Base-by-base conservation (phyloP, 2,113 vertebrate species). In the Psilopogon haemacephalus region DNA sequence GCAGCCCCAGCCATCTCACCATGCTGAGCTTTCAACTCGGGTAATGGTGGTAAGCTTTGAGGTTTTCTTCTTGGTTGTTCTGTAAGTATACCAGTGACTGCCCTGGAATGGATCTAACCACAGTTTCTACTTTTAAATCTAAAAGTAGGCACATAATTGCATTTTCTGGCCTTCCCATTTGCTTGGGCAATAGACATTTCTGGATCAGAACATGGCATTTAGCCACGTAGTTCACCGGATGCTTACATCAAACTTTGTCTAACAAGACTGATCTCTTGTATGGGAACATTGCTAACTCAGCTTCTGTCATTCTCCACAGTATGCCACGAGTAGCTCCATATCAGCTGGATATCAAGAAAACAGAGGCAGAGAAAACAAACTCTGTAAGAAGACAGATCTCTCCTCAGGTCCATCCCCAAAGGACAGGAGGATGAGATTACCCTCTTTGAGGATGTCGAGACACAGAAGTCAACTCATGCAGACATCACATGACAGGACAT, bases 1-100 rank as follows among this genome's bases (percentile, higher is more conserved):
- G 3, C 5, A 18, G 76, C 26, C 42, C 5, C 46, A 23, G n/a
- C 38, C 0, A 0, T 17, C 54, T 75, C 19, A 2, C 24, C 9
- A 19, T 17, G 56, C 42, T 2, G 42, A 54, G 54, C 12, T 58
- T 69, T 65, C 72, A 33, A 32, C 10, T 32, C 23, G 33, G 63
- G 28, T 28, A 74, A n/a, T 3, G 11, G 18, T 30, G 21, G 24
- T 48, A 38, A 37, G 4, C 50, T 28, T 35, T 28, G 59, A 30
- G 63, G 44, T 5, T 74, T 54, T 64, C n/a, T 78, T 76, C 71
- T 85, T 54, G 28, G 37, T 58, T 33, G 28, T 48, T 23, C 42
- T 11, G 2, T 40, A 73, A 71, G 37, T 46, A 33, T 26, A 56
- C 6, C 19, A n/a, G 26, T 24, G 69, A 52, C 26, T 37, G 35